These are phyloP conservation scores for Leptoteleia sp. DNA, from an alignment of 1,140 invertebrate species.

Conservation along the genomic window DNA sequence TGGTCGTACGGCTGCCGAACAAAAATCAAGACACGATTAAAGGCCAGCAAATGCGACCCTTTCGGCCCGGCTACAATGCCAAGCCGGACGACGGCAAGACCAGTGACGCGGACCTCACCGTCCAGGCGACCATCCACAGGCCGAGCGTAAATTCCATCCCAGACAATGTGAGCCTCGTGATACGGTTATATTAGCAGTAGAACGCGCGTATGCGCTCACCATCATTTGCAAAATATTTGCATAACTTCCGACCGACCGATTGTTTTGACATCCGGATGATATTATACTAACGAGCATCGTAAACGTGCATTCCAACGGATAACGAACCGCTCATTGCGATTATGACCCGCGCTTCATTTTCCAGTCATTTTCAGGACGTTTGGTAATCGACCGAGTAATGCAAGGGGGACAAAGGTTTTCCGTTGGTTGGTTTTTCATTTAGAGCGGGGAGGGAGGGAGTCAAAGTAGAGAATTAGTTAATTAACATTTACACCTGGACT, in stretches of 20 bases:
- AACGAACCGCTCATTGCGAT: too few relatives aligned
- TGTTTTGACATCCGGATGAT: background rate
- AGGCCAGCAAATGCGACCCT: constrained; percentile 64
- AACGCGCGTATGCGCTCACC: background rate
- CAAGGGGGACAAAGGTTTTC: too few relatives aligned
- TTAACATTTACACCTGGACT: too few relatives aligned
- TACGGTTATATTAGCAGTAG: constrained; percentile 2
- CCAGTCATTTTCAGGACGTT: too few relatives aligned
- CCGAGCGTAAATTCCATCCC: constrained; percentile 74
- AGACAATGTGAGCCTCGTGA: constrained; percentile 69
- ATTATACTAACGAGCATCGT: background rate
- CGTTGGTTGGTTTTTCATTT: too few relatives aligned
- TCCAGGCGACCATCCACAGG: constrained; percentile 75
- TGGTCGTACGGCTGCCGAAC: constrained; percentile 72
- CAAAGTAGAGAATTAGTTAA: too few relatives aligned
- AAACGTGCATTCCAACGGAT: background rate
- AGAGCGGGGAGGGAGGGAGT: too few relatives aligned
- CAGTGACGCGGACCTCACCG: constrained; percentile 70
- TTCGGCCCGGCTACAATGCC: constrained; percentile 67
- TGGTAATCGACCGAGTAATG: too few relatives aligned
- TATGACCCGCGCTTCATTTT: too few relatives aligned
- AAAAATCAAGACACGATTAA: constrained; percentile 73
- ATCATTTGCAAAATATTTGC: background rate
- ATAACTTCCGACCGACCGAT: background rate
- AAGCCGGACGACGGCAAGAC: constrained; percentile 71